Conservation (phyloP, 2,797 vertebrate species). For the Macroramphosus scolopax region DNA sequence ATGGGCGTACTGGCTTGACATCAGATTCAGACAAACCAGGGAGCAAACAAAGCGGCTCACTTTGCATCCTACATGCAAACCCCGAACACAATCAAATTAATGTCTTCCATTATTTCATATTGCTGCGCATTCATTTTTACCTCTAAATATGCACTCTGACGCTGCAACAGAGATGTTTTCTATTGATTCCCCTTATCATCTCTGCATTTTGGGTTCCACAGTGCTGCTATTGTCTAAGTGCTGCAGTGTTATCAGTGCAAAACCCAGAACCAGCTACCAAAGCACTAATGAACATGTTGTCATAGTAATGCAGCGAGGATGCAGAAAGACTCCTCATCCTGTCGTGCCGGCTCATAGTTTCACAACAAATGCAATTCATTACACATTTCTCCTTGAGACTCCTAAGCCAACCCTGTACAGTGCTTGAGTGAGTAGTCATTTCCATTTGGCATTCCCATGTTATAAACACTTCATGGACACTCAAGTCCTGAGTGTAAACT, state of each 20-base stretch:
- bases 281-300: slow-evolving; percentile 78
- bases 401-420: slow-evolving; percentile 11
- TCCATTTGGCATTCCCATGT: slow-evolving; percentile 28
- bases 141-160: slow-evolving; percentile 33
- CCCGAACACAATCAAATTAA: too few species aligned
- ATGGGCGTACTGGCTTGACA: not conserved
- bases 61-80: not conserved
- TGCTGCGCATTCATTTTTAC: slow-evolving; percentile 11
- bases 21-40: not conserved
- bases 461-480: slow-evolving; percentile 14
- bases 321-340: slow-evolving; percentile 60
- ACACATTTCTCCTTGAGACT: slow-evolving; percentile 30
- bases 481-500: slow-evolving; percentile 28
- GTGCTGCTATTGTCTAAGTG: slow-evolving; percentile 69
- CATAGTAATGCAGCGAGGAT: slow-evolving; percentile 79
- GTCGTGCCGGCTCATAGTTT: slow-evolving; percentile 57
- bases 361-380: slow-evolving; percentile 43
- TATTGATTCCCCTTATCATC: slow-evolving; percentile 58
- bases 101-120: too few species aligned
- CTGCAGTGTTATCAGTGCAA: slow-evolving; percentile 65
- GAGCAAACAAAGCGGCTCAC: too few species aligned
- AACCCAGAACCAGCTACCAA: slow-evolving; percentile 63
- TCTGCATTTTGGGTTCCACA: slow-evolving; percentile 53
- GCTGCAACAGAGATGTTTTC: slow-evolving; percentile 54
- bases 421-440: slow-evolving; percentile 24